Conservation (phyloP, 2,113 vertebrate genomes). For the Petaurus breviceps region DNA sequence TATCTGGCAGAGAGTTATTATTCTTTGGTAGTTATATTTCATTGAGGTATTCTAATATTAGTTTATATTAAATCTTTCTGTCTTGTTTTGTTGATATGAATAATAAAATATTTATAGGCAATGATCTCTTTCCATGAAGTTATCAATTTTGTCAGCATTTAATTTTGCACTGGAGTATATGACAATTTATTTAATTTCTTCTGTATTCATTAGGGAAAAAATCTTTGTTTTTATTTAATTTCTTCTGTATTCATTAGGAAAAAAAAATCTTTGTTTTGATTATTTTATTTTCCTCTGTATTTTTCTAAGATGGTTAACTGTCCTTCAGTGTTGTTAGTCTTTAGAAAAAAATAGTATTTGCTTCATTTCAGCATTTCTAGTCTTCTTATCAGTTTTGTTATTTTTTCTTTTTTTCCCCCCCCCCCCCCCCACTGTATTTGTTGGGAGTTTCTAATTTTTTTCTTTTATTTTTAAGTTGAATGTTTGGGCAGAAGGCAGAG, state of each 20-base stretch:
- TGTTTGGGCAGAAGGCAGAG: too few relatives aligned
- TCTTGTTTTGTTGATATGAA: background rate
- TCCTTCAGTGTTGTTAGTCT: background rate
- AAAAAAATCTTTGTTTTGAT: background rate
- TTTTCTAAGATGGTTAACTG: background rate
- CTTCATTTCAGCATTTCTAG: background rate
- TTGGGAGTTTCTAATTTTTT: too few relatives aligned
- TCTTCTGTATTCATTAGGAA: background rate
- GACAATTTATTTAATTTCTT: background rate
- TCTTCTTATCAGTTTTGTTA: too few relatives aligned
- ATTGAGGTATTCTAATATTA: background rate
- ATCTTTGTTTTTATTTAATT: background rate
- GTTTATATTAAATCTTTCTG: background rate
- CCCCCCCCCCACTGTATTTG: too few relatives aligned
- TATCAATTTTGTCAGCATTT: background rate
- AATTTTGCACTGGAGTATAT: background rate
- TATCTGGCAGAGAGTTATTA: background rate
- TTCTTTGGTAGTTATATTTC: background rate
- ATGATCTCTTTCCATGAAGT: background rate
- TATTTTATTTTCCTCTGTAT: background rate
- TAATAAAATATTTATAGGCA: background rate
- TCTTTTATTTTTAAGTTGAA: too few relatives aligned
- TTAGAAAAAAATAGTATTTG: background rate
- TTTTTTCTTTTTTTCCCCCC: too few relatives aligned
- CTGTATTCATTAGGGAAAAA: background rate